These are phyloP conservation scores for Gibbula magus DNA, from an alignment of 2,888 invertebrate genomes.

Conservation along the genomic window DNA sequence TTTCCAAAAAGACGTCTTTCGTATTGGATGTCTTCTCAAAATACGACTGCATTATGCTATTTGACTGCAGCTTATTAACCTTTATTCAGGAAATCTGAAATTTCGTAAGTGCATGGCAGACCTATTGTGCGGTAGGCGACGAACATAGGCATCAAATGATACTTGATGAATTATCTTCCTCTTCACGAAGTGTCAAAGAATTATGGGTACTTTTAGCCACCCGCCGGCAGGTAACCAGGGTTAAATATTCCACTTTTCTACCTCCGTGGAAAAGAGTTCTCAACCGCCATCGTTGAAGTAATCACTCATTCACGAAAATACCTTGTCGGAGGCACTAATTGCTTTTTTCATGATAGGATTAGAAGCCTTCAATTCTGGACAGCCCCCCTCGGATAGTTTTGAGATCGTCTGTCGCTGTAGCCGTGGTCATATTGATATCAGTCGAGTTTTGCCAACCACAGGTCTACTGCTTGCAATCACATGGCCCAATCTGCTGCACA, in stretches of 20 bases:
- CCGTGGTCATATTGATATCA: too few species aligned
- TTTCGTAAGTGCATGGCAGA: too few species aligned
- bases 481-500: too few species aligned
- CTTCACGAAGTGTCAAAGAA: background rate
- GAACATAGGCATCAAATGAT: background rate
- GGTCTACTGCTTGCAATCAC: too few species aligned
- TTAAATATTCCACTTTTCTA: background rate
- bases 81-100: too few species aligned
- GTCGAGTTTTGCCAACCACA: too few species aligned
- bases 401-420: too few species aligned
- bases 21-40: too few species aligned
- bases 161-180: conserved; percentile 2
- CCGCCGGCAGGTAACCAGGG: background rate
- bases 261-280: background rate
- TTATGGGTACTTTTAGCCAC: background rate
- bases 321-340: conserved; percentile 14
- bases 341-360: conserved; percentile 10
- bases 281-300: background rate
- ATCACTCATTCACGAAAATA: conserved; percentile 18
- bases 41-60: too few species aligned
- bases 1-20: too few species aligned
- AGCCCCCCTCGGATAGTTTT: background rate
- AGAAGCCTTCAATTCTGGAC: background rate
- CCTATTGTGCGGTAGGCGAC: too few species aligned
- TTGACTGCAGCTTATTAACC: too few species aligned